A percentile compares a stretch with the other conserved stretches of the same genome.
Conservation (phyloP, 2,797 vertebrate species). For the Melanotaenia nigrans region DNA sequence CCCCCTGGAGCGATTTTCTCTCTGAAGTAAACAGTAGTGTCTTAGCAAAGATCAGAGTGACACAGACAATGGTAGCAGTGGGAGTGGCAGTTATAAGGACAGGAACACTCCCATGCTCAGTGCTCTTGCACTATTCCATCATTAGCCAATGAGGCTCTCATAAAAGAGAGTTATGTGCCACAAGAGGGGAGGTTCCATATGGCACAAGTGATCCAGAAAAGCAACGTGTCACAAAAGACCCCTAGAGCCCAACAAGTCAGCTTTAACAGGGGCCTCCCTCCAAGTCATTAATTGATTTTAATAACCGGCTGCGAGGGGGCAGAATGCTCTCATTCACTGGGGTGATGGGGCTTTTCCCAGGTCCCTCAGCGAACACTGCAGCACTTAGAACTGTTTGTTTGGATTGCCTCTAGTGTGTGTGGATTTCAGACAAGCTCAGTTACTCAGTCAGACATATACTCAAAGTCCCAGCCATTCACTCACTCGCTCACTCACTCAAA, state of each 20-base stretch:
- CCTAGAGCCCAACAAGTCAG: constrained; percentile 81
- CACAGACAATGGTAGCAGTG: constrained; percentile 54
- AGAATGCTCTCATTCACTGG: constrained; percentile 81
- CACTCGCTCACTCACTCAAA: constrained; percentile 75
- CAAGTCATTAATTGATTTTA: constrained; percentile 85
- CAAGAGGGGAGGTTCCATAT: constrained; percentile 83
- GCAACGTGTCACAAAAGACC: constrained; percentile 78
- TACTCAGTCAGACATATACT: constrained; percentile 79
- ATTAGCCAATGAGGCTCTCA: constrained; percentile 82
- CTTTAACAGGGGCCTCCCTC: constrained; percentile 77
- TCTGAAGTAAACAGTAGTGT: constrained; percentile 49
- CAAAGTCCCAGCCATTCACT: constrained; percentile 73
- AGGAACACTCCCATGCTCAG: constrained; percentile 70
- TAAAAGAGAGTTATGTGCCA: constrained; percentile 83
- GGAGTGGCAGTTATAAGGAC: constrained; percentile 71
- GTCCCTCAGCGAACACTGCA: constrained; percentile 76
- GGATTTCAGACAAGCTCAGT: constrained; percentile 66
- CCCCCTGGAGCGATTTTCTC: constrained; percentile 34
- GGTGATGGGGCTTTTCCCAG: constrained; percentile 78
- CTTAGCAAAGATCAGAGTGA: constrained; percentile 59
- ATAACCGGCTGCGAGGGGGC: constrained; percentile 78
- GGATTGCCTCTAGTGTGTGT: constrained; percentile 76
- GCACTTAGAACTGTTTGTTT: constrained; percentile 84
- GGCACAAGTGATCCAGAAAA: constrained; percentile 84
- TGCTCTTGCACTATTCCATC: constrained; percentile 76